Evolutionary conservation across 2,888 invertebrate species (phyloP), one percentile per base, ranked within the genome.

Genomic region (Callyntrura guangdongensis): DNA sequence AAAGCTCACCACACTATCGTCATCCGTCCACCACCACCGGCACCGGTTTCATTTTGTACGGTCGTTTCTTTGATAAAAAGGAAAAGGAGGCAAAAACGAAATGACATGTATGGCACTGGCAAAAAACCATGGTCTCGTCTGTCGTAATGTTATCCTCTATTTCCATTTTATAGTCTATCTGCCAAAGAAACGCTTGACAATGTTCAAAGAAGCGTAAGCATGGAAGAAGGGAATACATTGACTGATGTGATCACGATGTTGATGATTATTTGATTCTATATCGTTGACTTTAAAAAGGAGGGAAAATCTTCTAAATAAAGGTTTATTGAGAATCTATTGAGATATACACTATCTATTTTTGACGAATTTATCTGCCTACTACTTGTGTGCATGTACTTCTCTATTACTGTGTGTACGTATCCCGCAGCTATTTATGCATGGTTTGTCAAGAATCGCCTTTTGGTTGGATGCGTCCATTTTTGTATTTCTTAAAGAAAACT

Each of bases 201-300:
- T 77, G 86, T 25, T n/a, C 86, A 77, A 9, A 25, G 72, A 86
- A 86, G 86, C 86, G 86, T 86, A 77, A 77, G 61, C 47, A 49
- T 36, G 36, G 67, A 72, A 53, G 67, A 72, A 53, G 11, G 6
- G 14, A 36, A 47, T 67, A 27, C 27, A 27, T 27, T 27, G 67
- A 27, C 27, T 74, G 47, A 49, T 74, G 69, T 36, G 36, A n/a
- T 45, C 4, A 69, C 17, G 67, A 69, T 72, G 45, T 17, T 5
- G 49, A 74, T 74, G 74, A 61, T 22, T 17, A 59, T 17, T 59
- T 36, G n/a, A 36, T 36, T 36, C 36, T 36, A 36, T 36, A 36
- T 36, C 36, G 36, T 36, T 36, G 36, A 36, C 36, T 36, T 2
- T 36, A 6, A 36, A 36, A 36, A 36, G 36, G 6, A 36, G 36